These are phyloP conservation scores for Cyclargus thomasi DNA, from an alignment of 1,140 invertebrate species.

Conservation along the genomic window DNA sequence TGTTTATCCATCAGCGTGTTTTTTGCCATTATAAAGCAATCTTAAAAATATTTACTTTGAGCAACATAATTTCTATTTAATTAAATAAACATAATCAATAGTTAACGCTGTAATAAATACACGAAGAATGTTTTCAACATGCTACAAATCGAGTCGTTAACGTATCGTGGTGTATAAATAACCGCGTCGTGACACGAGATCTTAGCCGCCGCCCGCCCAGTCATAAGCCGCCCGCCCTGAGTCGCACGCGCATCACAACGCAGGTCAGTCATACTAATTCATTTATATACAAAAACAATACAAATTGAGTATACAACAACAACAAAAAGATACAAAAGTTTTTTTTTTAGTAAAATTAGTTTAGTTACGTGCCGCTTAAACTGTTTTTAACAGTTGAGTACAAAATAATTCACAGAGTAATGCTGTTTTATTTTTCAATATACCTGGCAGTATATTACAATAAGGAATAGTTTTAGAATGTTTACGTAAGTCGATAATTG, in stretches of 20 bases:
- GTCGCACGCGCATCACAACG: conserved; percentile 43
- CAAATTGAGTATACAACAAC: conserved; percentile 22
- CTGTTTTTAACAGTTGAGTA: conserved; percentile 33
- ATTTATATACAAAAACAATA: conserved; percentile 30
- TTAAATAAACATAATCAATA: too few relatives aligned
- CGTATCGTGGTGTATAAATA: conserved; percentile 30
- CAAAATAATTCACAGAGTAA: conserved; percentile 54
- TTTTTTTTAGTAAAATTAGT: neutral
- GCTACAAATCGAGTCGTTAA: conserved; percentile 24
- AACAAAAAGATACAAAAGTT: neutral
- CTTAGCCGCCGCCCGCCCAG: conserved; percentile 61
- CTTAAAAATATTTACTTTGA: too few relatives aligned
- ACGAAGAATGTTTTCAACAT: too few relatives aligned
- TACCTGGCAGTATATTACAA: neutral
- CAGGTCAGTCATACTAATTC: conserved; percentile 43
- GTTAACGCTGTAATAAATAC: too few relatives aligned
- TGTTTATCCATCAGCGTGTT: too few relatives aligned
- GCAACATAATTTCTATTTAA: too few relatives aligned
- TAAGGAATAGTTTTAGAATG: neutral
- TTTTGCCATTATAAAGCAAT: too few relatives aligned
- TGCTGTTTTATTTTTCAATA: conserved; percentile 20
- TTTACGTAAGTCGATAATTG: conserved; percentile 2
- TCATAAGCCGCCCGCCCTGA: conserved; percentile 58
- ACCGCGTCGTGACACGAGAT: conserved; percentile 25
- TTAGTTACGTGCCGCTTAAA: conserved; percentile 38